These are phyloP conservation scores for Platichthys flesus DNA, from an alignment of 2,113 vertebrate species.

Conservation along the genomic window DNA sequence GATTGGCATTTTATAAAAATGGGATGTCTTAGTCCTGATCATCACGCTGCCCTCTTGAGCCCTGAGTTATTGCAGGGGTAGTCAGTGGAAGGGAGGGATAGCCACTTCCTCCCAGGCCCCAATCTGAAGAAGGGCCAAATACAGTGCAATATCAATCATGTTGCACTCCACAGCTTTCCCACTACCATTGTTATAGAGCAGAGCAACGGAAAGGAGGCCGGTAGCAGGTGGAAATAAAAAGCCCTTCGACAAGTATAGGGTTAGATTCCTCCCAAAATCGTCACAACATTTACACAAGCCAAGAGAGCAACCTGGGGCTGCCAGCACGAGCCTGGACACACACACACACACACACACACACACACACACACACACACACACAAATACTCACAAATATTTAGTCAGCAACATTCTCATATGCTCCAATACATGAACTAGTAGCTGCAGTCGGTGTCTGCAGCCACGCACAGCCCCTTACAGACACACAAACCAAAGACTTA, in stretches of 20 bases:
- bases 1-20: conserved; percentile 56
- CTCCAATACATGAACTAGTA: conserved; percentile 18
- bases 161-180: conserved; percentile 76
- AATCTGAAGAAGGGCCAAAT: conserved; percentile 82
- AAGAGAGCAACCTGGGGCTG: conserved; percentile 55
- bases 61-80: conserved; percentile 42
- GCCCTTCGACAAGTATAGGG: conserved; percentile 73
- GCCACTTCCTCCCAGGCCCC: conserved; percentile 78
- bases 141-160: conserved; percentile 83
- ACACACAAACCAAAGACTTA: neutral
- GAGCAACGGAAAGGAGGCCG: conserved; percentile 83
- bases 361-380: conserved; percentile 33
- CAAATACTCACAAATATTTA: conserved; percentile 12
- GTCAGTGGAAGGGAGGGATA: conserved; percentile 65
- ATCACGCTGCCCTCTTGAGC: conserved; percentile 61
- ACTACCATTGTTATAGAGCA: conserved; percentile 84
- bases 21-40: conserved; percentile 60
- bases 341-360: conserved; percentile 41
- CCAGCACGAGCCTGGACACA: conserved; percentile 13
- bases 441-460: conserved; percentile 4
- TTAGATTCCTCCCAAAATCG: conserved; percentile 72
- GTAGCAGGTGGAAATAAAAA: conserved; percentile 86
- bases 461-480: too few relatives aligned
- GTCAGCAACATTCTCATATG: neutral
- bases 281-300: conserved; percentile 74